Base-by-base conservation (phyloP, 2,113 vertebrate genomes). In the Silurus glanis region DNA sequence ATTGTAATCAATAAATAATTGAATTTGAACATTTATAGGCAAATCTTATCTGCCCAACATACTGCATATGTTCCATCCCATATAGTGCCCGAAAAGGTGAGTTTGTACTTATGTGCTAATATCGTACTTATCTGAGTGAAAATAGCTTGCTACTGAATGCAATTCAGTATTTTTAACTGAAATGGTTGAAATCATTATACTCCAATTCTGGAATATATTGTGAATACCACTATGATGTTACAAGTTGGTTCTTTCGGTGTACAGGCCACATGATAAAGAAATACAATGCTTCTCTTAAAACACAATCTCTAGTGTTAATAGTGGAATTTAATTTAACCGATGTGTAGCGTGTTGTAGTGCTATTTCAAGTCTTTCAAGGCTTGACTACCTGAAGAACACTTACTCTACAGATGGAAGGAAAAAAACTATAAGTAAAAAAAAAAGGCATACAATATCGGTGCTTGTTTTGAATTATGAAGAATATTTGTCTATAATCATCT, bases 181-280 rank as follows among this genome's bases (percentile, higher is more conserved):
- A 37, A 79, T 53, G 28, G 53, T 37, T 37, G 37, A 37, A 37
- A 67, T 61, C 17, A 16, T 66, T 74, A 81, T 59, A 56, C 61
- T 89, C 82, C 85, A 86, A 82, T 83, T 86, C 76, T 86, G 55
- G 71, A 55, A 83, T 62, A 71, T 59, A 74, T 47, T 85, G 64
- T 64, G 45, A 84, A 86, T 83, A 37, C 55, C 59, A 80, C 72
- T 86, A 17, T 13, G 62, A 72, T 81, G 17, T 64, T 49, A 19
- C 62, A n/a, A 66, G 53, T n/a, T 71, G 16, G 53, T 69, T 37
- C 62, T 37, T 69, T 79, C 64, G 76, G 10, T 28, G 23, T 78
- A 21, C 17, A 45, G 58, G 14, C 56, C 75, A 78, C 16, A 81
- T 19, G 12, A 59, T 79, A 47, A 71, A 51, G 56, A 61, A 47